Percentiles rank a stretch among this genome's conserved stretches.
Evolutionary conservation across 1,140 invertebrate species (phyloP).

Genomic region (Anagrus nilaparvatae): DNA sequence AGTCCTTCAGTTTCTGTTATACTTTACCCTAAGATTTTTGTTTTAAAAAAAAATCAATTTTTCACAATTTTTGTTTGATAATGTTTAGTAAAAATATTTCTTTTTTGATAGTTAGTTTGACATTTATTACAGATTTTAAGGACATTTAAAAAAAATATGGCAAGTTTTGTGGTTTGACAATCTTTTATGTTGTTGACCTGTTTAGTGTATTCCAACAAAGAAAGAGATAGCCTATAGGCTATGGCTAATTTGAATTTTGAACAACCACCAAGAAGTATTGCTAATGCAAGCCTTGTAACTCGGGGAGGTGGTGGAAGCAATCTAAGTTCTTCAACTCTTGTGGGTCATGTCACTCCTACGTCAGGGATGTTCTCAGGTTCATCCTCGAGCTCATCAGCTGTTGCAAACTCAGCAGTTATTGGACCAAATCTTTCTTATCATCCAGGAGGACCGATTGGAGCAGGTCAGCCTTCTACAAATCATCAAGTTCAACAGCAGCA

Average conservation of each 20-base stretch:
- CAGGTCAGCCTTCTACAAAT: slow-evolving; percentile 25
- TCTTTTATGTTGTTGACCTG: no score
- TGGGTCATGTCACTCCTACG: slow-evolving; percentile 63
- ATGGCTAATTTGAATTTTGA: slow-evolving; percentile 78
- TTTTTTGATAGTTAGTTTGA: no score
- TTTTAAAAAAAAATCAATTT: no score
- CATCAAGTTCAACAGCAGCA: slow-evolving; percentile 43
- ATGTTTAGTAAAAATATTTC: no score
- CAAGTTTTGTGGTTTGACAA: no score
- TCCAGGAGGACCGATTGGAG: slow-evolving; percentile 25
- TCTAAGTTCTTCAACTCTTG: slow-evolving; percentile 51
- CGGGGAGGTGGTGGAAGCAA: slow-evolving; percentile 45
- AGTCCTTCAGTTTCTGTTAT: no score
- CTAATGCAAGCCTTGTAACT: slow-evolving; percentile 53
- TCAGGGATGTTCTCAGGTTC: slow-evolving; percentile 52
- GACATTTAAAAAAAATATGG: no score
- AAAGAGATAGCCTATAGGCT: slow-evolving; percentile 47
- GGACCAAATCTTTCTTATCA: slow-evolving; percentile 34
- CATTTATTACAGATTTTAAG: no score
- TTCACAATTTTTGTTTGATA: no score
- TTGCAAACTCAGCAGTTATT: slow-evolving; percentile 34
- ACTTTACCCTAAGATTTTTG: no score
- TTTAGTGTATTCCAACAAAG: slow-evolving; percentile 25
- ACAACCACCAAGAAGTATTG: slow-evolving; percentile 65
- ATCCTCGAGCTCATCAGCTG: slow-evolving; percentile 37